A percentile compares a stretch with the other conserved stretches of the same genome.
Conservation (phyloP, 2,797 vertebrate genomes). For the Tarsius wallacei region DNA sequence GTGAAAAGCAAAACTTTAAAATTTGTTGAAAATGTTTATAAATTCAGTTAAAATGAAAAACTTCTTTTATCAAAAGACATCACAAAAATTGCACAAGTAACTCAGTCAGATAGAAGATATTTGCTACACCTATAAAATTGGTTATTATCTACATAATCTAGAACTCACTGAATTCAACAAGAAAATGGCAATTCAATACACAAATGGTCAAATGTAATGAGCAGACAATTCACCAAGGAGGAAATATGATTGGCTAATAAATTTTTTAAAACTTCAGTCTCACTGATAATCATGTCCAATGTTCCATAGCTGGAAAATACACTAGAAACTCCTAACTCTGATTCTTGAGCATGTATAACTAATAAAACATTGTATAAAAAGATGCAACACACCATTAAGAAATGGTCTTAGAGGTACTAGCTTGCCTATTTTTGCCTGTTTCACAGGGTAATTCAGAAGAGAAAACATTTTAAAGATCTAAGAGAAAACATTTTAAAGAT, state of each 20-base stretch:
- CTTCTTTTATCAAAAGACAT: not conserved
- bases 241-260: not conserved
- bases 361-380: not conserved
- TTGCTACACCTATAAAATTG: not conserved
- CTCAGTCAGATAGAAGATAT: not conserved
- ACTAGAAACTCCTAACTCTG: not conserved
- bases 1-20: conserved; percentile 26
- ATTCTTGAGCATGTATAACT: not conserved
- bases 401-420: not conserved
- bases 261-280: conserved; percentile 17
- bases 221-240: conserved; percentile 1
- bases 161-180: not conserved
- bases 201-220: not conserved
- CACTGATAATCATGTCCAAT: not conserved
- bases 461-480: not conserved
- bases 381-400: not conserved
- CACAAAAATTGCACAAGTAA: not conserved
- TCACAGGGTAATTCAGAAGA: not conserved
- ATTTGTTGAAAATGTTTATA: conserved; percentile 40
- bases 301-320: not conserved
- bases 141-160: not conserved
- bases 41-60: conserved; percentile 37
- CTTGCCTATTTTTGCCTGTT: not conserved
- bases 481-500: not conserved
- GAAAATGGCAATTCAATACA: not conserved